phyloP scores from a whole-genome alignment of 1,140 invertebrate species.

The Drosophila nebulosa region DNA sequence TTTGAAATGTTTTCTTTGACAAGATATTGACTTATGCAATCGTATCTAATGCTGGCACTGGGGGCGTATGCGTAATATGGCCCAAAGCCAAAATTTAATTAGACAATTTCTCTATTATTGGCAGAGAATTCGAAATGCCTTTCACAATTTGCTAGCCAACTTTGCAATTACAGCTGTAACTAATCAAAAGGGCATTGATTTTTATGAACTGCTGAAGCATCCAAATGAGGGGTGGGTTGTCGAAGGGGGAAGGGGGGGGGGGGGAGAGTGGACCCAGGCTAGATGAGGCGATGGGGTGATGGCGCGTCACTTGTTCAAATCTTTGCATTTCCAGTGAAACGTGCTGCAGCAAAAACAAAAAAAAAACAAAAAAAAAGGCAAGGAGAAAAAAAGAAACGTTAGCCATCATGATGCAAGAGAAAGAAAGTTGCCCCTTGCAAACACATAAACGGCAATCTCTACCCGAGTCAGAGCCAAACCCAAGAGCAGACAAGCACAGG shows the following conservation, averaged over 20 bases:
- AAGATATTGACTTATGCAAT: slow-evolving; percentile 35
- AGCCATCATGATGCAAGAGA: slow-evolving; percentile 66
- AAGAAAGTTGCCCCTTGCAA: slow-evolving; percentile 62
- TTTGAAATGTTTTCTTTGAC: slow-evolving; percentile 4
- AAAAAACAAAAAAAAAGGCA: not conserved
- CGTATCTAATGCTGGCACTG: slow-evolving; percentile 8
- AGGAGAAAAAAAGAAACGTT: slow-evolving; percentile 6
- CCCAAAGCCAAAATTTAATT: slow-evolving; percentile 54
- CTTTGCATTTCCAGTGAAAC: slow-evolving; percentile 69
- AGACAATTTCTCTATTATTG: slow-evolving; percentile 74
- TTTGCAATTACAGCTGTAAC: slow-evolving; percentile 63
- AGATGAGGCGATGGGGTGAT: slow-evolving; percentile 27
- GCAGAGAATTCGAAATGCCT: slow-evolving; percentile 28
- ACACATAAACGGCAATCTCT: slow-evolving; percentile 67
- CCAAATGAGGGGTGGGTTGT: slow-evolving; percentile 32
- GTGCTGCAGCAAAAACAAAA: slow-evolving; percentile 32
- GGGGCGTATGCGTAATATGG: slow-evolving; percentile 67
- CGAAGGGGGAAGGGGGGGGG: slow-evolving; percentile 1
- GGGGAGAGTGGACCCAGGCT: slow-evolving; percentile 7
- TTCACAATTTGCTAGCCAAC: slow-evolving; percentile 48
- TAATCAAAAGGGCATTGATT: slow-evolving; percentile 77
- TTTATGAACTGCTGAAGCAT: slow-evolving; percentile 65
- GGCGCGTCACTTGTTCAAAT: slow-evolving; percentile 66
- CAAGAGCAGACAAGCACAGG: slow-evolving; percentile 24
- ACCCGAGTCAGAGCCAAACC: slow-evolving; percentile 20